These are phyloP conservation scores for Ctena decussata DNA, from an alignment of 2,888 invertebrate species.

Conservation along the genomic window DNA sequence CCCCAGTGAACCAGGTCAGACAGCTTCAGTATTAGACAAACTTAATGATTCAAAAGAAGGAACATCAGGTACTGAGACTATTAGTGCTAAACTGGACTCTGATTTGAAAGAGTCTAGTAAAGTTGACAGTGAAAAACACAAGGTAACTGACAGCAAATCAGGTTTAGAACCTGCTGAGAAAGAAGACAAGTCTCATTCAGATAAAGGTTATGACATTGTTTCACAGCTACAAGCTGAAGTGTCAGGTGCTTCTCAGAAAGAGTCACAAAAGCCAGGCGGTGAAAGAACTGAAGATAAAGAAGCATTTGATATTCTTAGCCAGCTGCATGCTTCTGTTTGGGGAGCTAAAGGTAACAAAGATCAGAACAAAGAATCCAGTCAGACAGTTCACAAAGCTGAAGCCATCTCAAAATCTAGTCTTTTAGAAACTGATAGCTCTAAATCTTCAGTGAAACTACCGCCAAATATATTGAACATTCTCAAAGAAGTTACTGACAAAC, in stretches of 20 bases:
- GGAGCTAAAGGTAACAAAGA: background rate
- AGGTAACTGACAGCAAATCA: background rate
- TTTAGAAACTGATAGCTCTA: background rate
- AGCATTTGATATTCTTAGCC: background rate
- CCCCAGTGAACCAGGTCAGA: background rate
- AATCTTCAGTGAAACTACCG: background rate
- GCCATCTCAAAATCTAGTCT: background rate
- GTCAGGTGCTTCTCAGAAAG: background rate
- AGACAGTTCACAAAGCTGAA: background rate
- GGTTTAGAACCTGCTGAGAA: background rate
- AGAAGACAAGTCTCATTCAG: background rate
- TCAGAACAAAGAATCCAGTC: background rate
- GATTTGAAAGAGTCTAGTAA: background rate
- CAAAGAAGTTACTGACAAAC: constrained; percentile 4
- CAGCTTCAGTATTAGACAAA: background rate
- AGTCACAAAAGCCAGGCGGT: background rate
- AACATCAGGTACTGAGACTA: background rate
- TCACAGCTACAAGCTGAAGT: constrained; percentile 51
- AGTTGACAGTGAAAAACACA: background rate
- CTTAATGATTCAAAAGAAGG: background rate
- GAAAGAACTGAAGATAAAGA: background rate
- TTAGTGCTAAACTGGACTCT: background rate
- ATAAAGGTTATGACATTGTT: constrained; percentile 33
- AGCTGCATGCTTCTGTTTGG: background rate
- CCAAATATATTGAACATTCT: background rate